phyloP scores from a whole-genome alignment of 2,888 invertebrate species.

The Drosophila silvestris region DNA sequence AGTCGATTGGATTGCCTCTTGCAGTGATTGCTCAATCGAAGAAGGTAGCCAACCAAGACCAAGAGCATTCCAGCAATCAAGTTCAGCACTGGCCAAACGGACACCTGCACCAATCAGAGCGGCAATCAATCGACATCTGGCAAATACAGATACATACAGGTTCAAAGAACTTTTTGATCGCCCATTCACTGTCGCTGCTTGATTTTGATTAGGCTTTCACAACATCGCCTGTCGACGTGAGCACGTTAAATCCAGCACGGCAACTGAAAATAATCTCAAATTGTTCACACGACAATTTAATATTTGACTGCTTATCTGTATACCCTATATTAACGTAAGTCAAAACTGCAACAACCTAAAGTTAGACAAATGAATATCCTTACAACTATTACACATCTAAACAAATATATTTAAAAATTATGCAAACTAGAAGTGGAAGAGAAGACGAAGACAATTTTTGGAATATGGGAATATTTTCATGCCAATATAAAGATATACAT shows the following conservation, averaged over 20 bases:
- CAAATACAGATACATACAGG: conserved; percentile 28
- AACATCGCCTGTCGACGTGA: conserved; percentile 46
- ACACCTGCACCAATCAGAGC: conserved; percentile 31
- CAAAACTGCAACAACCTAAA: too few species aligned
- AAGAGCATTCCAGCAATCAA: conserved; percentile 38
- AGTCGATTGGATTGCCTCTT: conserved; percentile 32
- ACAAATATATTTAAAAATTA: background rate
- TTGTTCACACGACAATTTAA: background rate
- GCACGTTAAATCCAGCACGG: conserved; percentile 5
- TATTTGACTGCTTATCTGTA: background rate
- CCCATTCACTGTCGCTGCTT: conserved; percentile 40
- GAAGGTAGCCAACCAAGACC: conserved; percentile 20
- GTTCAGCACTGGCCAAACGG: conserved; percentile 21
- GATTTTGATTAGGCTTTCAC: conserved; percentile 54
- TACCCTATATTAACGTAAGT: background rate
- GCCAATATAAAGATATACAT: background rate
- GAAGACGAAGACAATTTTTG: background rate
- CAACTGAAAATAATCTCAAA: conserved; percentile 7
- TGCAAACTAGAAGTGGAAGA: background rate
- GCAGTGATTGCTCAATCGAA: conserved; percentile 57
- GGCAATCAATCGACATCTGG: conserved; percentile 39
- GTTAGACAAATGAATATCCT: background rate
- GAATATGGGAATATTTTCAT: background rate
- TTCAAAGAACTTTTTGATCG: conserved; percentile 52
- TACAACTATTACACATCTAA: background rate